These are phyloP conservation scores for Catharus minimus DNA, from an alignment of 2,113 vertebrate species.

Conservation along the genomic window DNA sequence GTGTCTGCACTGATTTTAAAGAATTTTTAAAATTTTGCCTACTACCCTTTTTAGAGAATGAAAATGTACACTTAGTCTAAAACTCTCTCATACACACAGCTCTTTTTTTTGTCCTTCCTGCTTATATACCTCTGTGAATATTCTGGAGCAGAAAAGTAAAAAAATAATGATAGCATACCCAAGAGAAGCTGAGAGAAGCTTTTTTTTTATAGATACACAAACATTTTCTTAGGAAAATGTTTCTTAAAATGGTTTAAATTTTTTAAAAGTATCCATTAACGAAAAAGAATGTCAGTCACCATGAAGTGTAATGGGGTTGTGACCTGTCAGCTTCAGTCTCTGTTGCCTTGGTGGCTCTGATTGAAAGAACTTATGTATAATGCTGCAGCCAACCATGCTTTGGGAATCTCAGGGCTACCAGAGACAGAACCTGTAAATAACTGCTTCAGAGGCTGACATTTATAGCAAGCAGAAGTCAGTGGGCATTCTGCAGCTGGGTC, in stretches of 20 bases:
- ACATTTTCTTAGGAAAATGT: constrained; percentile 12
- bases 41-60: not conserved
- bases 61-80: not conserved
- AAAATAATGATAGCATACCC: not conserved
- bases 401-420: not conserved
- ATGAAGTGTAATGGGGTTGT: not conserved
- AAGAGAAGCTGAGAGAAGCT: not conserved
- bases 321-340: not conserved
- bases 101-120: not conserved
- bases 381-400: not conserved
- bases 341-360: not conserved
- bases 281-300: not conserved
- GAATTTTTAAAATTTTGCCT: not conserved
- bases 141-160: not conserved
- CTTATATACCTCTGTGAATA: not conserved
- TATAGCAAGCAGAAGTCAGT: not conserved
- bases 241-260: not conserved
- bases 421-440: constrained; percentile 30
- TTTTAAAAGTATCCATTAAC: not conserved
- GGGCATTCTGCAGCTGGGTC: not conserved
- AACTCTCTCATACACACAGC: not conserved
- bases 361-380: not conserved
- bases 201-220: not conserved
- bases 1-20: not conserved
- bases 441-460: constrained; percentile 8